Conservation (phyloP, 1,140 invertebrate genomes). For the Phortica variegata region DNA sequence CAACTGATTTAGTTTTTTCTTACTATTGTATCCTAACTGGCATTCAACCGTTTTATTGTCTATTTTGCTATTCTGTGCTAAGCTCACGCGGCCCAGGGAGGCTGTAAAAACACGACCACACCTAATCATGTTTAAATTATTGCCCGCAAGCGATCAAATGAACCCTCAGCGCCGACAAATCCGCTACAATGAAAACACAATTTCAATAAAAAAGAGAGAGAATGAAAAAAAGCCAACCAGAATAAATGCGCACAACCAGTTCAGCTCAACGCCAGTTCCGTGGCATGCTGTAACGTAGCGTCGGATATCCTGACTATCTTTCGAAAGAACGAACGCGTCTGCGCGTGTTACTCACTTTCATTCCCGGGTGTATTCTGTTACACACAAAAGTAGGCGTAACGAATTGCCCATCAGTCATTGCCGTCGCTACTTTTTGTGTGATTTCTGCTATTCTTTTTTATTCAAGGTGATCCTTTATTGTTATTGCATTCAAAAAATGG, state of each 20-base stretch:
- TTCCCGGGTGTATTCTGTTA: constrained; percentile 1
- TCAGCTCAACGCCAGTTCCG: constrained; percentile 10
- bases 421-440: constrained; percentile 17
- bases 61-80: too few species aligned
- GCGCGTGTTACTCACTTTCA: constrained; percentile 32
- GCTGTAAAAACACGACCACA: constrained; percentile 55
- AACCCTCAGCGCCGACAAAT: constrained; percentile 24
- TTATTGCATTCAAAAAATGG: too few species aligned
- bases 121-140: constrained; percentile 58
- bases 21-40: too few species aligned
- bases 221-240: constrained; percentile 16
- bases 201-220: constrained; percentile 1
- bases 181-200: constrained; percentile 5
- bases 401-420: constrained; percentile 50
- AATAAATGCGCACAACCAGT: constrained; percentile 44
- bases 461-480: too few species aligned
- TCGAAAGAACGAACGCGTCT: too few species aligned
- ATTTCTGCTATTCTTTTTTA: too few species aligned
- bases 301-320: constrained; percentile 5
- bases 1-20: constrained; percentile 8
- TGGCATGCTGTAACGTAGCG: not conserved
- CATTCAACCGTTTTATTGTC: too few species aligned
- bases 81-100: too few species aligned
- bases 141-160: constrained; percentile 20
- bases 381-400: constrained; percentile 42